phyloP scores from a whole-genome alignment of 2,797 vertebrate species.

The Hippoglossus hippoglossus region DNA sequence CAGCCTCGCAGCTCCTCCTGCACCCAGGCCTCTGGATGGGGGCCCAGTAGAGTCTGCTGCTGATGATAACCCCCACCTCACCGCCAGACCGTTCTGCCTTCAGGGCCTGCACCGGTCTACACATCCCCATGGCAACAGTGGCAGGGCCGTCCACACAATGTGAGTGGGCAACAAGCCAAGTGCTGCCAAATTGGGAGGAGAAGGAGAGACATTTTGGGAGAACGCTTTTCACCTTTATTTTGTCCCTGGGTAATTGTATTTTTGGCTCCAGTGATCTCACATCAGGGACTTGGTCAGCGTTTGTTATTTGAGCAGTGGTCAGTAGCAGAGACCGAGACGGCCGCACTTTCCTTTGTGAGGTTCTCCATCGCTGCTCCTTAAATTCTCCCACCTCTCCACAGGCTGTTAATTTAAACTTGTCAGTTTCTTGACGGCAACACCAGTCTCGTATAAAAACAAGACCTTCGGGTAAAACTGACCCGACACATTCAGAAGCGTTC shows the following conservation, averaged over 20 bases:
- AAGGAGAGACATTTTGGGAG: conserved; percentile 79
- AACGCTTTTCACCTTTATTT: conserved; percentile 74
- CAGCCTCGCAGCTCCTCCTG: conserved; percentile 59
- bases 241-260: conserved; percentile 69
- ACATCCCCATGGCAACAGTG: conserved; percentile 89
- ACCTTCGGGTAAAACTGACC: conserved; percentile 58
- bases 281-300: conserved; percentile 56
- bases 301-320: conserved; percentile 48
- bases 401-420: conserved; percentile 19
- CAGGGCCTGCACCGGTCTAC: conserved; percentile 82
- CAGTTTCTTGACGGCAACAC: conserved; percentile 5
- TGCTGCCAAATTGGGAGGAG: conserved; percentile 82
- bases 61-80: conserved; percentile 83
- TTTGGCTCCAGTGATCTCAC: conserved; percentile 68
- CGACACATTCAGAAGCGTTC: conserved; percentile 50
- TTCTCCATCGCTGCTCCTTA: conserved; percentile 21
- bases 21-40: conserved; percentile 75
- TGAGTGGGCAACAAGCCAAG: conserved; percentile 85
- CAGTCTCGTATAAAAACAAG: conserved; percentile 50
- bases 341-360: conserved; percentile 14
- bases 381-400: conserved; percentile 27
- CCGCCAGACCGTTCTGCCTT: conserved; percentile 79
- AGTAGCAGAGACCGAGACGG: conserved; percentile 34
- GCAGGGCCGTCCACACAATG: conserved; percentile 85
- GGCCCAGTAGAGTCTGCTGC: conserved; percentile 77